Conservation (phyloP, 2,113 vertebrate genomes). For the Catharus fuscescens region DNA sequence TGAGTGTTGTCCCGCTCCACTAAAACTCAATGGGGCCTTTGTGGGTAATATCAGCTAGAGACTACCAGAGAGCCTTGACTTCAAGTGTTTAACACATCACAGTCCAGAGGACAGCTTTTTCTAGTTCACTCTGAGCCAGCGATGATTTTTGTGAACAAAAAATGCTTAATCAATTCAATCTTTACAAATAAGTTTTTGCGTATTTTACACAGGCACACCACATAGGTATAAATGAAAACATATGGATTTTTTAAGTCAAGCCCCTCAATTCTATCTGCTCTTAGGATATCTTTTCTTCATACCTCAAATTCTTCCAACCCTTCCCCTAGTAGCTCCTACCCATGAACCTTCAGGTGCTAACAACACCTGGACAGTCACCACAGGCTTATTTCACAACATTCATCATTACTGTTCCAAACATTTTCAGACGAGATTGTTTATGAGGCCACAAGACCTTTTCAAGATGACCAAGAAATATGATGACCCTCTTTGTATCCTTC, state of each 20-base stretch:
- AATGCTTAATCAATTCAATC: not conserved
- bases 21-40: not conserved
- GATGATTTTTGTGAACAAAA: not conserved
- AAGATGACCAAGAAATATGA: not conserved
- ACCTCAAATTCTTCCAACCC: not conserved
- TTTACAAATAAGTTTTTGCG: not conserved
- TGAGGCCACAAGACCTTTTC: not conserved
- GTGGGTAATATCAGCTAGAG: not conserved
- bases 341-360: not conserved
- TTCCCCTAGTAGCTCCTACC: not conserved
- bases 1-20: not conserved
- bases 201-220: not conserved
- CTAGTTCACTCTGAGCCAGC: not conserved
- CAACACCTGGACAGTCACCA: not conserved
- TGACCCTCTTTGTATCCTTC: not conserved
- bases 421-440: not conserved
- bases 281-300: not conserved
- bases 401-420: not conserved
- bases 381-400: not conserved
- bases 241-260: not conserved
- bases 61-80: not conserved
- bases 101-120: not conserved
- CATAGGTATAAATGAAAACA: not conserved
- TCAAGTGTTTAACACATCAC: not conserved
- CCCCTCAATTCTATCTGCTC: not conserved